Conservation (phyloP, 2,888 invertebrate genomes). For the Notodonta dromedarius region DNA sequence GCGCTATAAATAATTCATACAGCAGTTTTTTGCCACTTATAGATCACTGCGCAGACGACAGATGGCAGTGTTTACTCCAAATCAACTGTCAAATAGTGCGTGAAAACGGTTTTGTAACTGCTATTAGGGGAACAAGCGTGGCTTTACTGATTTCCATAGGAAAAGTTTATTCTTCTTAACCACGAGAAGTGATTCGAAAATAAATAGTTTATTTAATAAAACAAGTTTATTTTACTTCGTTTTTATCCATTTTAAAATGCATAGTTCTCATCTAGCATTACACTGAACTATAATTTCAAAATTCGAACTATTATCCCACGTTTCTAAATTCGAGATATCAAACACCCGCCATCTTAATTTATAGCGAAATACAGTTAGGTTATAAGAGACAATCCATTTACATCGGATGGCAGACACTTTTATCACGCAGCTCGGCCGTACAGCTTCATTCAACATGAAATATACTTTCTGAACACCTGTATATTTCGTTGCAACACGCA, state of each 20-base stretch:
- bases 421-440: conserved; percentile 17
- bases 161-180: no score
- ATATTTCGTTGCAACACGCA: conserved; percentile 24
- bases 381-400: conserved; percentile 18
- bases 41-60: conserved; percentile 48
- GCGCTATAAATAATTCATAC: conserved; percentile 60
- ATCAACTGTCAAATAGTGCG: conserved; percentile 65
- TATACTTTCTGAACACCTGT: conserved; percentile 22
- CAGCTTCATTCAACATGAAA: conserved; percentile 21
- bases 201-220: no score
- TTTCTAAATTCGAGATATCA: not conserved
- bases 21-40: conserved; percentile 61
- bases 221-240: no score
- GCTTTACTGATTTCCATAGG: no score
- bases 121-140: no score
- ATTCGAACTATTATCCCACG: not conserved
- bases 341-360: conserved; percentile 4
- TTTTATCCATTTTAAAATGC: no score
- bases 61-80: conserved; percentile 69
- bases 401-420: conserved; percentile 19
- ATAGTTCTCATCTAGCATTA: no score
- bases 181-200: no score
- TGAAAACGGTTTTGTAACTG: conserved; percentile 23
- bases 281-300: not conserved
- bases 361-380: conserved; percentile 1